phyloP scores from a whole-genome alignment of 2,797 vertebrate species.

The Peromyscus melanophrys region DNA sequence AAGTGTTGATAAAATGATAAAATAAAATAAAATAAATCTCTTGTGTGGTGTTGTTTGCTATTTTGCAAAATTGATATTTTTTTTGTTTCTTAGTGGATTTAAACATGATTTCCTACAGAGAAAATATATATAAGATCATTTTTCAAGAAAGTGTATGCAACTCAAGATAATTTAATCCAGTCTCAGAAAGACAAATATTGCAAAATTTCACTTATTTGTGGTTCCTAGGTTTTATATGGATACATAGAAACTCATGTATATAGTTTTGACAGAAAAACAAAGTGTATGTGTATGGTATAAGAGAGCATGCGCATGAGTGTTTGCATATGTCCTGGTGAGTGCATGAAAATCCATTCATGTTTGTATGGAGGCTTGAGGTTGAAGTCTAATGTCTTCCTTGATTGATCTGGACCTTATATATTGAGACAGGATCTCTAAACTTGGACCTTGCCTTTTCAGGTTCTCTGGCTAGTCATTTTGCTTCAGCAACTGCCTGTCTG shows the following conservation, averaged over 20 bases:
- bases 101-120: conserved; percentile 7
- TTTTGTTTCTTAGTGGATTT: conserved; percentile 1
- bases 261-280: not conserved
- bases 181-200: not conserved
- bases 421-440: not conserved
- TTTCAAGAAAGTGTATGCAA: not conserved
- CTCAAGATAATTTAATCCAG: not conserved
- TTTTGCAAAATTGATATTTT: not conserved
- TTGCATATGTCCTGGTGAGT: not conserved
- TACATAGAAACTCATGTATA: not conserved
- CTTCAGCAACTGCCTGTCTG: not conserved
- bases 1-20: not conserved
- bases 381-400: not conserved
- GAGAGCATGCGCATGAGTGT: not conserved
- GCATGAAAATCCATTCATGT: not conserved
- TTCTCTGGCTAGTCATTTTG: not conserved
- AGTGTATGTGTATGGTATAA: not conserved
- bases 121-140: not conserved
- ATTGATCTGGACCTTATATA: not conserved
- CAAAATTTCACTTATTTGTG: not conserved
- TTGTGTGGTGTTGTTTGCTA: not conserved
- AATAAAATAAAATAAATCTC: conserved; percentile 18
- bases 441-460: not conserved
- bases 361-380: not conserved
- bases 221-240: not conserved